Conservation (phyloP, 2,113 vertebrate species). For the Cyprichromis sp. region DNA sequence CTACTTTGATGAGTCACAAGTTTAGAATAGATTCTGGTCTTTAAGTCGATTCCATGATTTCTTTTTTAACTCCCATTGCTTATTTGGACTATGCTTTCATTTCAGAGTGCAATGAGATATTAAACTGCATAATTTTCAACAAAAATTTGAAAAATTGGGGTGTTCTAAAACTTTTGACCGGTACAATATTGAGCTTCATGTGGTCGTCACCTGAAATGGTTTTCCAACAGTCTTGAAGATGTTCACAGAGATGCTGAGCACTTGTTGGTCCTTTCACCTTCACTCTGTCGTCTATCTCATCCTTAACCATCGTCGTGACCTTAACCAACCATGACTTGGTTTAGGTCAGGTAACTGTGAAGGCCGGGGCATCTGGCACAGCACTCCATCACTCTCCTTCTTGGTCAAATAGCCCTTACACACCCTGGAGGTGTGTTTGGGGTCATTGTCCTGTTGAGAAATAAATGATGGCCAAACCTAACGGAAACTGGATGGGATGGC, state of each 20-base stretch:
- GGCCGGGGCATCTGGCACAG: neutral
- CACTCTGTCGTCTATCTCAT: neutral
- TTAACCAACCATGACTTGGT: neutral
- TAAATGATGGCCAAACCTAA: neutral
- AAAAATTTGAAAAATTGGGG: neutral
- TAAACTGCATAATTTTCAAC: neutral
- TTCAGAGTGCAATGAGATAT: neutral
- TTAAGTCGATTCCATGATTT: neutral
- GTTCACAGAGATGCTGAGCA: neutral
- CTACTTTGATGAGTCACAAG: neutral
- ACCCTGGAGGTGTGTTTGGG: neutral
- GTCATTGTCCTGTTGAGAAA: neutral
- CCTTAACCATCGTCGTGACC: neutral
- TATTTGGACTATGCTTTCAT: neutral
- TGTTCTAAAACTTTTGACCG: accelerated
- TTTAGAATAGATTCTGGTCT: neutral
- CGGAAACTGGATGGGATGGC: neutral
- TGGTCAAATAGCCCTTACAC: neutral
- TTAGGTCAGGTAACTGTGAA: neutral
- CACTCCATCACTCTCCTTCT: neutral
- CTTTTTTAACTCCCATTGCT: neutral
- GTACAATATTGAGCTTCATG: neutral
- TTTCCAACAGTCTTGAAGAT: neutral
- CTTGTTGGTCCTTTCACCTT: neutral
- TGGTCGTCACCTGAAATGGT: neutral